Evolutionary conservation across 2,113 vertebrate species (phyloP).

Genomic region (Amia ocellicauda): DNA sequence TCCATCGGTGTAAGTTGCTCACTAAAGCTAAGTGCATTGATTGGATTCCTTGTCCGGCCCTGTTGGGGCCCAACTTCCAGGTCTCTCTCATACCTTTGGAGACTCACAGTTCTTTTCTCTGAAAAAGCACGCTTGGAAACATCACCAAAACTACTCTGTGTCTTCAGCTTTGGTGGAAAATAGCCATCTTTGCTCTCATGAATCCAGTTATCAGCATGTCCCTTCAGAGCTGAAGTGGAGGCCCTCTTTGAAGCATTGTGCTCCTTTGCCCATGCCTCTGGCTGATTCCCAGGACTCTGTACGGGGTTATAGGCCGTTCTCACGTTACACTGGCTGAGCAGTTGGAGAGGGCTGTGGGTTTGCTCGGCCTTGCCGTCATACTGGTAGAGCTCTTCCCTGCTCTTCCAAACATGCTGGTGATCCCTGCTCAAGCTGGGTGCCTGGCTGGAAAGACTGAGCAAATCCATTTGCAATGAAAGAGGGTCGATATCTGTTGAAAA

Average conservation of each 20-base stretch:
- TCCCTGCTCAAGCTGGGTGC: constrained; percentile 89
- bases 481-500: constrained; percentile 90
- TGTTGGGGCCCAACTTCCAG: constrained; percentile 61
- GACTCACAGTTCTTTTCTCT: constrained; percentile 81
- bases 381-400: constrained; percentile 72
- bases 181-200: constrained; percentile 79
- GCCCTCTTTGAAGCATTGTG: constrained; percentile 78
- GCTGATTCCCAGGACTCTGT: constrained; percentile 64
- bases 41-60: constrained; percentile 85
- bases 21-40: constrained; percentile 84
- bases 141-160: constrained; percentile 86
- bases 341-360: constrained; percentile 80
- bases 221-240: constrained; percentile 79
- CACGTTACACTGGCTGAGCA: constrained; percentile 91
- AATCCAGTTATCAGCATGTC: constrained; percentile 80
- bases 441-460: constrained; percentile 94
- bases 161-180: constrained; percentile 76
- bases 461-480: constrained; percentile 94
- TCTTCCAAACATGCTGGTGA: constrained; percentile 83
- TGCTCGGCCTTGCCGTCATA: constrained; percentile 73
- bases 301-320: constrained; percentile 76
- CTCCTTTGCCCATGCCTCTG: constrained; percentile 78
- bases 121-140: constrained; percentile 79
- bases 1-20: constrained; percentile 86
- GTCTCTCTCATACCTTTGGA: constrained; percentile 84